These are phyloP conservation scores for Drosophila leonis DNA, from an alignment of 2,888 invertebrate genomes.

Conservation along the genomic window DNA sequence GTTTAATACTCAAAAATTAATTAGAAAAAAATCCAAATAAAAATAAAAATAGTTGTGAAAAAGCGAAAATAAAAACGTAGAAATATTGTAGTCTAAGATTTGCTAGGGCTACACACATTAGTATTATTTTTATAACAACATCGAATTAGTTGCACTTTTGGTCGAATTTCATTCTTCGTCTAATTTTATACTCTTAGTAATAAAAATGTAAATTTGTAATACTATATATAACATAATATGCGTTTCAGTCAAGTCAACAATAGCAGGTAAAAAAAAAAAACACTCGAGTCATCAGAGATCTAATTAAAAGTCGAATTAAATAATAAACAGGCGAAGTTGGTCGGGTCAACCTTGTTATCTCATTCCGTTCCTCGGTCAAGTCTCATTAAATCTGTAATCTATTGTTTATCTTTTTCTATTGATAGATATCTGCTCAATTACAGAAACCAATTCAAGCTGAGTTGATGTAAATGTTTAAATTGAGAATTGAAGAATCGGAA, in stretches of 20 bases:
- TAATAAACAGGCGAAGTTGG: too few relatives aligned
- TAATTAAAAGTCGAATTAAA: neutral
- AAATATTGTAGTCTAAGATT: slow-evolving; percentile 2
- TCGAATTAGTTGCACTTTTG: neutral
- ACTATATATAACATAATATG: neutral
- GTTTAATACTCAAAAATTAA: slow-evolving; percentile 7
- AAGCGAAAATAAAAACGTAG: neutral
- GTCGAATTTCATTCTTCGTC: neutral
- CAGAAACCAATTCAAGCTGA: neutral
- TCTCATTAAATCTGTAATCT: neutral
- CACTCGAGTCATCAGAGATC: neutral
- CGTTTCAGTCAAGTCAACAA: slow-evolving; percentile 2
- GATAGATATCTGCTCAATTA: neutral
- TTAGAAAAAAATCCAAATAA: neutral
- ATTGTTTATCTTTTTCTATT: neutral
- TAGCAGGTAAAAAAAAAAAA: neutral
- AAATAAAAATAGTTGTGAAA: neutral
- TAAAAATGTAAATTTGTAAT: slow-evolving; percentile 15
- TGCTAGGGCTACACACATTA: neutral
- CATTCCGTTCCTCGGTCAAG: neutral
- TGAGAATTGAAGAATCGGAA: neutral
- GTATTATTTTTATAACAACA: slow-evolving; percentile 13
- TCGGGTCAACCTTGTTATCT: neutral
- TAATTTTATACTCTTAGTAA: slow-evolving; percentile 12
- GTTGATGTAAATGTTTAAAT: neutral